Percentiles rank a stretch among this genome's conserved stretches.
Evolutionary conservation across 2,113 vertebrate species (phyloP).

Genomic region (Phrynosoma platyrhinos): DNA sequence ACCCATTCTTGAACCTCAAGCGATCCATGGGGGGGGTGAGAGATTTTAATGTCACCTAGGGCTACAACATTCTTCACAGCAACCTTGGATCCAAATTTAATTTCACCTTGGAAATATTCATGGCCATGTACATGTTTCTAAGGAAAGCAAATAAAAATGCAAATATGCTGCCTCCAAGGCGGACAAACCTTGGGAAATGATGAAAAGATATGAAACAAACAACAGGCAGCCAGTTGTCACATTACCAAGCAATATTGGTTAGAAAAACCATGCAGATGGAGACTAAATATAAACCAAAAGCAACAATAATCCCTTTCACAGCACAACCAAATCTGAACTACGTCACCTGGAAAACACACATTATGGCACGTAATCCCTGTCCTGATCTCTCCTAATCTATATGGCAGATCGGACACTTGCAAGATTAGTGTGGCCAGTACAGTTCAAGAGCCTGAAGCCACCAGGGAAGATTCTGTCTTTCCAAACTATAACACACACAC

Average conservation of each 20-base stretch:
- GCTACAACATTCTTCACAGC: neutral
- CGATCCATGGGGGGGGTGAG: too few species aligned
- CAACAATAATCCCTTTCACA: neutral
- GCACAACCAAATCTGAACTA: neutral
- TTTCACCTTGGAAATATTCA: slow-evolving; percentile 17
- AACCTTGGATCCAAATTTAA: slow-evolving; percentile 12
- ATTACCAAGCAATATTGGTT: neutral
- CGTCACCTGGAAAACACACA: neutral
- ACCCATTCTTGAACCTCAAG: neutral
- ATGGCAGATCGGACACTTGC: neutral
- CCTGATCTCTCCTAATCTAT: neutral
- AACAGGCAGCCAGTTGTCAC: neutral
- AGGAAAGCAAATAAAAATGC: slow-evolving; percentile 25
- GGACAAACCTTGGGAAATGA: neutral
- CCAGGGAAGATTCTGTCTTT: neutral
- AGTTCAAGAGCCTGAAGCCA: neutral
- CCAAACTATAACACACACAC: neutral
- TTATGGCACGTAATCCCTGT: neutral
- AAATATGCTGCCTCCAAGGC: neutral
- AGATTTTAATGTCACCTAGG: neutral
- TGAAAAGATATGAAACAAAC: slow-evolving; percentile 18
- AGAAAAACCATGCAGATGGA: neutral
- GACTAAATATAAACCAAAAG: slow-evolving; percentile 4
- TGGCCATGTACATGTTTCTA: slow-evolving; percentile 1
- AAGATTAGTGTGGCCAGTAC: neutral